A percentile compares a stretch with the other conserved stretches of the same genome.
Evolutionary conservation across 2,888 invertebrate genomes (phyloP).

Genomic region (Eristalinus sepulchralis): DNA sequence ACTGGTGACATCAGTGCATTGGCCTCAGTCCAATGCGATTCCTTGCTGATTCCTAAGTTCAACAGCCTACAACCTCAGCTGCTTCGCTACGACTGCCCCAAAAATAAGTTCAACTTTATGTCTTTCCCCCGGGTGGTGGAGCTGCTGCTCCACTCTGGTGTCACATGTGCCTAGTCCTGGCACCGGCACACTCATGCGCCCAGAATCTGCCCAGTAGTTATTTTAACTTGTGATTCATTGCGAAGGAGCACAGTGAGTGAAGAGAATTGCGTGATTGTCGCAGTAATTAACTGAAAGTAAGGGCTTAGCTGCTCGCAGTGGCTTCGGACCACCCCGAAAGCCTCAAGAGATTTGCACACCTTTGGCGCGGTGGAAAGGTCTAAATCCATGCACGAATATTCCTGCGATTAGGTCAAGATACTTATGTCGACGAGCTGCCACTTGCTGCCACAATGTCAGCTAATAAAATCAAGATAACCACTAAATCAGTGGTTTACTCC

Average conservation of each 20-base stretch:
- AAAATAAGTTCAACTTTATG: neutral
- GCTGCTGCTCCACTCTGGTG: neutral
- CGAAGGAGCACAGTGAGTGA: conserved; percentile 7
- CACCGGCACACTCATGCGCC: conserved; percentile 46
- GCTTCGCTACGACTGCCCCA: neutral
- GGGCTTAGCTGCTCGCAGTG: neutral
- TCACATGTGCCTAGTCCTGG: conserved; percentile 21
- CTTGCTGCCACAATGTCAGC: conserved; percentile 36
- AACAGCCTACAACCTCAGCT: neutral
- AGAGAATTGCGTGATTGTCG: conserved; percentile 59
- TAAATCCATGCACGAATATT: neutral
- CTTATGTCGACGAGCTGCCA: conserved; percentile 14
- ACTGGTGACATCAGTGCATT: conserved; percentile 18
- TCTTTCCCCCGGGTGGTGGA: neutral
- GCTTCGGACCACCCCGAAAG: neutral
- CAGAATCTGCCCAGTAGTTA: conserved; percentile 42
- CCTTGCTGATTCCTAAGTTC: conserved; percentile 9
- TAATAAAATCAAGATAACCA: conserved; percentile 52
- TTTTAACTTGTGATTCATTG: conserved; percentile 47
- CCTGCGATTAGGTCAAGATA: conserved; percentile 8
- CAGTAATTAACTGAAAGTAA: conserved; percentile 56
- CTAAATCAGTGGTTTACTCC: conserved; percentile 13
- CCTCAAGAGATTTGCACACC: neutral
- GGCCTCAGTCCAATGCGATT: conserved; percentile 23
- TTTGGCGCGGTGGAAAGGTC: neutral